These are phyloP conservation scores for Oryzias curvinotus DNA, from an alignment of 2,113 vertebrate genomes.

Conservation along the genomic window DNA sequence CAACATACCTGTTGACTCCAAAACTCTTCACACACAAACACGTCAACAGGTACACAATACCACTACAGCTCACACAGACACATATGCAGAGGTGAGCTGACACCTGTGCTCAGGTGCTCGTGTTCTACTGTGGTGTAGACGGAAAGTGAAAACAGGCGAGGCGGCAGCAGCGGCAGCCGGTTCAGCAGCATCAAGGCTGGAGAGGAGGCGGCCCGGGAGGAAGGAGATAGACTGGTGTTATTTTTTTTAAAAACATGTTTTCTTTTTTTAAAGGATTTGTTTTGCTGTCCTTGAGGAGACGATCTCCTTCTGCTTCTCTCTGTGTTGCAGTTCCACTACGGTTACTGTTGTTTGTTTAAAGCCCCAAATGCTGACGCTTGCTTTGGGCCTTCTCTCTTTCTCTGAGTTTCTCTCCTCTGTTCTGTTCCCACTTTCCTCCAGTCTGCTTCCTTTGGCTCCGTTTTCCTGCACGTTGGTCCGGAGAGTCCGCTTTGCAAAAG, in stretches of 20 bases:
- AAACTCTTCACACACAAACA: too few species aligned
- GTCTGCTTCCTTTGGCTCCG: conserved; percentile 41
- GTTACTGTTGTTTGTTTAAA: conserved; percentile 68
- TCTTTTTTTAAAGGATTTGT: conserved; percentile 63
- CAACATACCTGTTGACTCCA: too few species aligned
- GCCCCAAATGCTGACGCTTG: conserved; percentile 51
- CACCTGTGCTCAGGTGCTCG: too few species aligned
- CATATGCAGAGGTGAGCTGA: too few species aligned
- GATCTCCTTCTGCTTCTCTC: conserved; percentile 39
- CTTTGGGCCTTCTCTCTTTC: conserved; percentile 40
- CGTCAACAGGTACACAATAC: too few species aligned
- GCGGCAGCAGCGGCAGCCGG: too few species aligned
- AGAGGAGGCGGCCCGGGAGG: too few species aligned
- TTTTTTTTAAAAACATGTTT: conserved; percentile 42
- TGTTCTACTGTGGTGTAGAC: too few species aligned
- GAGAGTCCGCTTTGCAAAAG: conserved; percentile 46
- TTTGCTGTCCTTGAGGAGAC: conserved; percentile 50
- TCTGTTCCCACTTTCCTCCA: conserved; percentile 34
- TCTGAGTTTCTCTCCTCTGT: conserved; percentile 19
- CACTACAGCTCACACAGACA: too few species aligned
- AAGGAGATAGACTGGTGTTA: too few species aligned
- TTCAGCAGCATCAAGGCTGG: too few species aligned
- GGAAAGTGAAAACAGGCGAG: too few species aligned
- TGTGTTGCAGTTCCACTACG: conserved; percentile 61
- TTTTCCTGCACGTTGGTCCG: conserved; percentile 39